Base-by-base conservation (phyloP, 2,113 vertebrate species). In the Zosterops lateralis region DNA sequence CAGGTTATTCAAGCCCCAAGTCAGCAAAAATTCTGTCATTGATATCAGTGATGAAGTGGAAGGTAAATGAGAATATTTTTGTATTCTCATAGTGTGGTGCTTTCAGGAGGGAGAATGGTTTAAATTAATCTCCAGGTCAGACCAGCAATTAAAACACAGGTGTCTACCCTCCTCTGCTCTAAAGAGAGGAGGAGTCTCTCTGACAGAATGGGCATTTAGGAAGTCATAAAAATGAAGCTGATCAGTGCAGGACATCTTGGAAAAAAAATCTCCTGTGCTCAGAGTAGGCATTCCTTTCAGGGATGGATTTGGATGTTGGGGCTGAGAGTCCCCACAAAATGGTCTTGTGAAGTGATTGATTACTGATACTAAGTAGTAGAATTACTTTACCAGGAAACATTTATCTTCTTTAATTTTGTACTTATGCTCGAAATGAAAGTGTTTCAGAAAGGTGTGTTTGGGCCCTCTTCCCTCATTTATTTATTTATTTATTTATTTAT, bases 1-100 rank as follows among this genome's bases (percentile, higher is more conserved):
- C 24, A 82, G 25, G 12, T 93, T 93, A 84, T 92, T 93, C 71
- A 93, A 91, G 36, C 40, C 53, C 24, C 65, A 60, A 84, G 57
- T 84, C 77, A 81, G 80, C 71, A 51, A 79, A 91, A 91, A 67
- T 34, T 40, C 65, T 91, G 84, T 53, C 73, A 82, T 22, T 64
- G 77, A 53, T 81, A 84, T 89, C 65, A 74, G 10, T 78, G 68
- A 61, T 74, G 68, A 91, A 87, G 48, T 53, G 57, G 40, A 68
- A 94, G 72, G 65, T 44, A 82, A 92, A 92, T 75, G 84, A 91
- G 77, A 91, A 51, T 81, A 89, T 72, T 89, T 95, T 57, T 87
- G 10, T 67, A 78, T 75, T 91, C 84, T 93, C 44, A 40, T 61
- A 57, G 11, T 72, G 48, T 1, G 0, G 14, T 57, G 10, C 10